Percentiles rank a stretch among this genome's conserved stretches.
Evolutionary conservation across 1,140 invertebrate genomes (phyloP).

Genomic region (Diorhabda sublineata): DNA sequence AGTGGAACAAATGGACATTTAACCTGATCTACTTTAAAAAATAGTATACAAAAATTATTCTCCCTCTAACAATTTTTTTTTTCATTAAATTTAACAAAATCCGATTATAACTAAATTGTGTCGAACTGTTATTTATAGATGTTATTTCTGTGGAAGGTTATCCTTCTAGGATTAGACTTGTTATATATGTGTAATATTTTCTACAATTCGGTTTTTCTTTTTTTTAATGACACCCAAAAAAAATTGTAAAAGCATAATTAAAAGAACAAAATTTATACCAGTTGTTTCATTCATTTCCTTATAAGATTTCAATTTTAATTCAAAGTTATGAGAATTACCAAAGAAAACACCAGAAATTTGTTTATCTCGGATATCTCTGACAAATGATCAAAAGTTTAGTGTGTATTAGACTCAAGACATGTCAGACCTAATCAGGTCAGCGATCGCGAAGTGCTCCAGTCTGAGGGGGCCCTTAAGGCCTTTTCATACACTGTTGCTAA

Average conservation of each 20-base stretch:
- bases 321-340: no score
- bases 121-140: conserved; percentile 4
- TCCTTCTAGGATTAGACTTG: background rate
- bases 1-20: no score
- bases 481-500: no score
- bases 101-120: background rate
- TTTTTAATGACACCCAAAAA: conserved; percentile 9
- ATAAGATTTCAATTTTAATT: no score
- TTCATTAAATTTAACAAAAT: background rate
- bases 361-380: no score
- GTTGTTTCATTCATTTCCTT: no score
- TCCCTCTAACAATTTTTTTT: background rate
- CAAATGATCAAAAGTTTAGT: no score
- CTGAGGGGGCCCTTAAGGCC: no score
- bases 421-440: no score
- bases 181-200: background rate
- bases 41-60: background rate
- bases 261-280: background rate
- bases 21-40: background rate
- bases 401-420: no score
- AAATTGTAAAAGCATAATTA: conserved; percentile 12
- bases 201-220: conserved; percentile 7
- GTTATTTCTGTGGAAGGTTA: background rate
- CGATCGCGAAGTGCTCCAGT: no score
- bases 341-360: no score